Evolutionary conservation across 2,113 vertebrate genomes (phyloP).

Genomic region (Kryptolebias marmoratus): DNA sequence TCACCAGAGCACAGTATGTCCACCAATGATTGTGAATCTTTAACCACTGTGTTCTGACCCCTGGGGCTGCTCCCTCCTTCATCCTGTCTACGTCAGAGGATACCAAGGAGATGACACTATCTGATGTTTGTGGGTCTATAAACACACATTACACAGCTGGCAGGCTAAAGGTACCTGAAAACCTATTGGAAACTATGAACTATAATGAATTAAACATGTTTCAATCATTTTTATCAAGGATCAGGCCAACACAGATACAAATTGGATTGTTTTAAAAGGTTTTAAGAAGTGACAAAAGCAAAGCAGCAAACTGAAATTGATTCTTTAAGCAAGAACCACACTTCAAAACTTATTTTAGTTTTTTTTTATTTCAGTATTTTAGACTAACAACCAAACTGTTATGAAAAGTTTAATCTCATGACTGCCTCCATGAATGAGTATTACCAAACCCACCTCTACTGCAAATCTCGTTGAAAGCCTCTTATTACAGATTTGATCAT

Average conservation of each 20-base stretch:
- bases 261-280: background rate
- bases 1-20: slow-evolving; percentile 27
- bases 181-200: background rate
- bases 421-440: slow-evolving; percentile 25
- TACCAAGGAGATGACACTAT: slow-evolving; percentile 5
- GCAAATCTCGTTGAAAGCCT: slow-evolving; percentile 33
- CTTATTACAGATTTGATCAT: slow-evolving; percentile 30
- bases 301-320: background rate
- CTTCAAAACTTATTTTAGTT: too few species aligned
- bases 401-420: too few species aligned
- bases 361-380: too few species aligned
- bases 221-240: background rate
- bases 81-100: slow-evolving; percentile 11
- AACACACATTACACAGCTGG: background rate
- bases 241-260: background rate
- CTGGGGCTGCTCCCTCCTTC: slow-evolving; percentile 13
- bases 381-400: too few species aligned
- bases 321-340: background rate
- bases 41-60: slow-evolving; percentile 28
- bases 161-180: background rate
- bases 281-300: background rate
- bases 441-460: slow-evolving; percentile 19
- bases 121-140: background rate
- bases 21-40: slow-evolving; percentile 36
- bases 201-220: background rate